Percentiles rank a stretch among this genome's conserved stretches.
phyloP scores from a whole-genome alignment of 2,113 vertebrate genomes.

The Anthoscopus minutus region DNA sequence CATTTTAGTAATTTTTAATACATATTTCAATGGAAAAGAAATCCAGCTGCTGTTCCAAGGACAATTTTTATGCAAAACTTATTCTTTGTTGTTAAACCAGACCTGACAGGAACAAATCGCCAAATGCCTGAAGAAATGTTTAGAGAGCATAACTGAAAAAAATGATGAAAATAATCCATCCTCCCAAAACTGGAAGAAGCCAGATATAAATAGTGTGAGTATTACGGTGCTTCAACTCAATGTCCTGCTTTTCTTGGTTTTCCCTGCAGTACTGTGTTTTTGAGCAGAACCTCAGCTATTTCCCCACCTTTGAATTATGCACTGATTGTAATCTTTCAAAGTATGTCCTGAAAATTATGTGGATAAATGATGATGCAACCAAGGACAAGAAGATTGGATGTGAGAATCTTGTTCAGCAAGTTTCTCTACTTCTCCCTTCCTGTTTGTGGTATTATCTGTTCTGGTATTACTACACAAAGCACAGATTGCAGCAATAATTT shows the following conservation, averaged over 20 bases:
- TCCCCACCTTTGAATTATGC: neutral
- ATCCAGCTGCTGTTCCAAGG: neutral
- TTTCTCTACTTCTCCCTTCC: conserved; percentile 14
- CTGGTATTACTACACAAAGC: neutral
- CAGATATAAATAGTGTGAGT: neutral
- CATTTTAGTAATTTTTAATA: neutral
- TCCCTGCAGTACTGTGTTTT: neutral
- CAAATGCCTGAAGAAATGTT: neutral
- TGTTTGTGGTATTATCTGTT: neutral
- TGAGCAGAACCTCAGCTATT: neutral
- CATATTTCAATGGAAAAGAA: neutral
- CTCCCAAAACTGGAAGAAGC: neutral
- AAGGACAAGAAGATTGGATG: neutral
- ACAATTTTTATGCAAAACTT: neutral
- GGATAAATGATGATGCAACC: neutral
- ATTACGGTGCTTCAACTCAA: neutral
- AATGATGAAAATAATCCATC: neutral
- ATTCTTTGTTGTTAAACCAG: neutral
- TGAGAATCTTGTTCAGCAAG: neutral
- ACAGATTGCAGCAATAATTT: neutral
- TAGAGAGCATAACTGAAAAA: neutral
- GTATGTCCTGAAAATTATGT: neutral
- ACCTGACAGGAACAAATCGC: neutral
- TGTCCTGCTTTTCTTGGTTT: neutral
- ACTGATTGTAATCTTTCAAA: neutral